Evolutionary conservation across 2,888 invertebrate species (phyloP).

Genomic region (Hypsopygia costalis): DNA sequence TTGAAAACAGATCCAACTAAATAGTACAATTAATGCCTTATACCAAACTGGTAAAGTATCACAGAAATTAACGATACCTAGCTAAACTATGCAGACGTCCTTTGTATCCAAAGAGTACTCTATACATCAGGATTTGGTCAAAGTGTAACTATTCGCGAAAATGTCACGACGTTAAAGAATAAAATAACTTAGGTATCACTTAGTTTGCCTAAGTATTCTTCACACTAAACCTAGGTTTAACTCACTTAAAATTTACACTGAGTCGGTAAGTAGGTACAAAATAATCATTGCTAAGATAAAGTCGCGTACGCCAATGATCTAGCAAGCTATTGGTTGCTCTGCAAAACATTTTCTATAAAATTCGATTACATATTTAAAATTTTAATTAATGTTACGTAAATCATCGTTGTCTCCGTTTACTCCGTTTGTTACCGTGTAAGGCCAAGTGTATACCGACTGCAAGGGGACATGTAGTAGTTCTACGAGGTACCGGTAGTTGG

Average conservation of each 20-base stretch:
- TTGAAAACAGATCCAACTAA: constrained; percentile 40
- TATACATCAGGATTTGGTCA: constrained; percentile 61
- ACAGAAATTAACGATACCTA: constrained; percentile 78
- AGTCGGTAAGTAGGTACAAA: constrained; percentile 15
- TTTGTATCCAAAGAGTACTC: constrained; percentile 52
- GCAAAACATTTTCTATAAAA: constrained; percentile 3
- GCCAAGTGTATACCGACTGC: constrained; percentile 88
- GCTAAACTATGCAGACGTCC: constrained; percentile 68
- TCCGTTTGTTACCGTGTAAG: constrained; percentile 43
- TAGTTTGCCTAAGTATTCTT: constrained; percentile 8
- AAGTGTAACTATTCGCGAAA: constrained; percentile 19
- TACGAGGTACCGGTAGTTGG: constrained; percentile 90
- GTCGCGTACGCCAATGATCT: constrained; percentile 20
- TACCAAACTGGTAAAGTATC: constrained; percentile 78
- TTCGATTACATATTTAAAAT: constrained; percentile 5
- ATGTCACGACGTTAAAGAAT: constrained; percentile 4
- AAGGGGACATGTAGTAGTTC: constrained; percentile 93
- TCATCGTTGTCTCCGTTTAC: constrained; percentile 56
- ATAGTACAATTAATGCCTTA: constrained; percentile 61
- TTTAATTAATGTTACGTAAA: constrained; percentile 37
- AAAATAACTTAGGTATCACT: constrained; percentile 8
- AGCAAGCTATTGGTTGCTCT: constrained; percentile 14
- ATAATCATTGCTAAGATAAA: constrained; percentile 25
- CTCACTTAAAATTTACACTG: constrained; percentile 20
- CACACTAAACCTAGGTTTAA: constrained; percentile 4